phyloP scores from a whole-genome alignment of 2,113 vertebrate genomes.

The Capricornis sumatraensis region DNA sequence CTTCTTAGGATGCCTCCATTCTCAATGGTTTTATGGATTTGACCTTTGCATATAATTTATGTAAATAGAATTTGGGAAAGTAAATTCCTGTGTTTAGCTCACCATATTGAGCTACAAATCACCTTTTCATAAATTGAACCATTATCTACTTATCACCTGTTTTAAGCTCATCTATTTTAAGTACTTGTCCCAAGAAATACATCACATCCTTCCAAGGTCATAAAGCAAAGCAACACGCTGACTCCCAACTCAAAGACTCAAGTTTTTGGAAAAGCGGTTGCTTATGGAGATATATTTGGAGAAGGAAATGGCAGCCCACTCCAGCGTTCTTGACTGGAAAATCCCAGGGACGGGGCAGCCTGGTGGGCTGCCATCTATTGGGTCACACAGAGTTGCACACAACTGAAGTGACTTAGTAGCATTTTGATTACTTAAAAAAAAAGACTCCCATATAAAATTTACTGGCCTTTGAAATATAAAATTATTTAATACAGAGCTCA shows the following conservation, averaged over 20 bases:
- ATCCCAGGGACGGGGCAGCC: too few species aligned
- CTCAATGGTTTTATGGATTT: not conserved
- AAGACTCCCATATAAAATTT: not conserved
- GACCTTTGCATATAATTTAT: not conserved
- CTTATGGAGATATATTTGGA: too few species aligned
- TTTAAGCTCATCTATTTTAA: not conserved
- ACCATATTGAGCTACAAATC: not conserved
- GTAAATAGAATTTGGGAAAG: not conserved
- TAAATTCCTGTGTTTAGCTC: not conserved
- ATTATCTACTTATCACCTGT: not conserved
- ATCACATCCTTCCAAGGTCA: too few species aligned
- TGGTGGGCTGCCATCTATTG: too few species aligned
- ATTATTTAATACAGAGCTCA: not conserved
- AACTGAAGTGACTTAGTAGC: too few species aligned
- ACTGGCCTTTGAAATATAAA: not conserved
- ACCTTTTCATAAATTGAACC: not conserved
- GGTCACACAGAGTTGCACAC: rapidly evolving
- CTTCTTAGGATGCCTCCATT: not conserved
- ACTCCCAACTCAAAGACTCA: too few species aligned
- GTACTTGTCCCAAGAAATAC: not conserved
- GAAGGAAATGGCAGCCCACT: too few species aligned
- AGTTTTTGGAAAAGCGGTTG: too few species aligned
- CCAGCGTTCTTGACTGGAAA: too few species aligned
- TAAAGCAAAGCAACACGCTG: too few species aligned
- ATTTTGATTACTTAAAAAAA: not conserved